Percentiles rank a stretch among this genome's conserved stretches.
phyloP scores from a whole-genome alignment of 2,888 invertebrate genomes.

The Stenoptilia bipunctidactyla region DNA sequence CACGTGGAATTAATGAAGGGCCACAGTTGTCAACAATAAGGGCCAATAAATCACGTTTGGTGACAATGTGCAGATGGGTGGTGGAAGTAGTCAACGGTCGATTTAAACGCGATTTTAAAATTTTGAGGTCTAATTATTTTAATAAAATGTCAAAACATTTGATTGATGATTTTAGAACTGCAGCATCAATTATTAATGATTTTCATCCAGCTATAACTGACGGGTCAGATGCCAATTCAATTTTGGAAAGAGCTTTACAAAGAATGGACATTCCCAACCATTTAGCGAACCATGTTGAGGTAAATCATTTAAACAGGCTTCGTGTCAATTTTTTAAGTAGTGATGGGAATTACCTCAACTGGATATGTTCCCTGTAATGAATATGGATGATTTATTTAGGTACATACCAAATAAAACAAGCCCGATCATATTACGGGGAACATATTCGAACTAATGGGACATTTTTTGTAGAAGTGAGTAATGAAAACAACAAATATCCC shows the following conservation, averaged over 20 bases:
- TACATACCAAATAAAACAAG: slow-evolving; percentile 10
- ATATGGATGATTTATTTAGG: slow-evolving; percentile 5
- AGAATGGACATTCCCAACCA: slow-evolving; percentile 3
- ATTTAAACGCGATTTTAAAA: slow-evolving; percentile 6
- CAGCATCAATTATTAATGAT: slow-evolving; percentile 10
- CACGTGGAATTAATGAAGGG: not conserved
- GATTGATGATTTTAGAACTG: slow-evolving; percentile 12
- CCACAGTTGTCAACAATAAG: slow-evolving; percentile 1
- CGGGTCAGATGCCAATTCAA: slow-evolving; percentile 6
- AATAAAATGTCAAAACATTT: slow-evolving; percentile 5
- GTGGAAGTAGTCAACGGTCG: slow-evolving; percentile 6
- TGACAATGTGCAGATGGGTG: slow-evolving; percentile 10
- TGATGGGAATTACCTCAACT: slow-evolving; percentile 2
- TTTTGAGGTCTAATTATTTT: slow-evolving; percentile 11
- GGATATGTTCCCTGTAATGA: slow-evolving; percentile 5
- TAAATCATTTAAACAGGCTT: slow-evolving; percentile 5
- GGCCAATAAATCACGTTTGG: slow-evolving; percentile 1
- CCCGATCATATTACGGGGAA: slow-evolving; percentile 9
- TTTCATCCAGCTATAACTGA: slow-evolving; percentile 8
- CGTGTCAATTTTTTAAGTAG: slow-evolving; percentile 4
- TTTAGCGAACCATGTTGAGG: slow-evolving; percentile 4
- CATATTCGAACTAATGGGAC: slow-evolving; percentile 7
- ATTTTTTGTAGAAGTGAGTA: not conserved
- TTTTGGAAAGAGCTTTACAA: slow-evolving; percentile 2
- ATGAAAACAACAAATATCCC: slow-evolving; percentile 1